phyloP scores from a whole-genome alignment of 2,113 vertebrate genomes.

The Gracilinanus agilis region DNA sequence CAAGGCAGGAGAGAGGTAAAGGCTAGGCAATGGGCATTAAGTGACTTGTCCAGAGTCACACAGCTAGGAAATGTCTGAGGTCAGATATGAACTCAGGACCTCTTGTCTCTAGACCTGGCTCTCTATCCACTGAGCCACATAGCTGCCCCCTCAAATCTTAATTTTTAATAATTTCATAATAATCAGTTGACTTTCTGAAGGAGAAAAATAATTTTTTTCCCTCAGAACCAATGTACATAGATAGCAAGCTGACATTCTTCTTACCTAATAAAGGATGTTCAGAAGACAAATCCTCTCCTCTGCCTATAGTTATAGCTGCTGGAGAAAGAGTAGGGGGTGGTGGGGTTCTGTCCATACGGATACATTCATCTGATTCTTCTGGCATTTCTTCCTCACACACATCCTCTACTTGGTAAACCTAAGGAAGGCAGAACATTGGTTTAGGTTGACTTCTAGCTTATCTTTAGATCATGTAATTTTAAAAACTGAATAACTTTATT shows the following conservation, averaged over 20 bases:
- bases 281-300: conserved; percentile 84
- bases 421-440: conserved; percentile 79
- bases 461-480: conserved; percentile 34
- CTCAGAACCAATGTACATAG: conserved; percentile 7
- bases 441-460: conserved; percentile 79
- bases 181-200: not conserved
- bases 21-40: too few relatives aligned
- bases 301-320: conserved; percentile 85
- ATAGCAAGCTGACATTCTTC: conserved; percentile 40
- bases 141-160: not conserved
- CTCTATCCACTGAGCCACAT: too few relatives aligned
- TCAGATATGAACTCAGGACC: too few relatives aligned
- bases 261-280: conserved; percentile 89
- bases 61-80: too few relatives aligned
- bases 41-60: too few relatives aligned
- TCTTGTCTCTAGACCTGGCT: too few relatives aligned
- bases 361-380: conserved; percentile 82
- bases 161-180: not conserved
- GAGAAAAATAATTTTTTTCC: not conserved
- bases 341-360: conserved; percentile 83
- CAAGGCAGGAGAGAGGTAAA: too few relatives aligned
- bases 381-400: conserved; percentile 87
- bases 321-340: conserved; percentile 86
- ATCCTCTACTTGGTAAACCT: conserved; percentile 90
- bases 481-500: conserved; percentile 8